Conservation (phyloP, 2,113 vertebrate genomes). For the Fulmarus glacialis region DNA sequence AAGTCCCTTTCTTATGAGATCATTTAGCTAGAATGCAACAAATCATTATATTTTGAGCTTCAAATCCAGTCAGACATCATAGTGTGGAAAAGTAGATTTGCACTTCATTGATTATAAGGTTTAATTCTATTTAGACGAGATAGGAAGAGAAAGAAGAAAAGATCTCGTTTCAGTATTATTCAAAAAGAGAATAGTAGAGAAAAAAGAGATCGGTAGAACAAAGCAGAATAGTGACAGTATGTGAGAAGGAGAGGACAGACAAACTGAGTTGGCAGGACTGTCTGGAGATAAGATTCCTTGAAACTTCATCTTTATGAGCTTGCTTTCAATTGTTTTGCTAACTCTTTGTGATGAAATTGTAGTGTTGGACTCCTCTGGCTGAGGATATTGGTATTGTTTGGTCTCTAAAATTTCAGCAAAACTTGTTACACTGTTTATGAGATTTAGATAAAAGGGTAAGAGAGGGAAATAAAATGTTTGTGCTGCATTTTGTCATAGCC, state of each 20-base stretch:
- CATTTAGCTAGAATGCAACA: not conserved
- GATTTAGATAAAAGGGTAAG: not conserved
- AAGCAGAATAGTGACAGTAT: not conserved
- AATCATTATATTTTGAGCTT: not conserved
- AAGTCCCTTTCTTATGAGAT: not conserved
- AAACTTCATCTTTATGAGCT: not conserved
- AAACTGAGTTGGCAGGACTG: not conserved
- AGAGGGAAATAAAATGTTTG: not conserved
- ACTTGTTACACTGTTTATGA: not conserved
- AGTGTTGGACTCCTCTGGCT: not conserved
- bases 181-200: not conserved
- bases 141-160: conserved; percentile 5
- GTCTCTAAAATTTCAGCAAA: not conserved
- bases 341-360: not conserved
- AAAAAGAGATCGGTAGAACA: not conserved
- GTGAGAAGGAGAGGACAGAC: not conserved
- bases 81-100: not conserved
- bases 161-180: not conserved
- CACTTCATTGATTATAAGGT: not conserved
- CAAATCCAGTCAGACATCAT: not conserved
- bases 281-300: not conserved
- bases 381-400: not conserved
- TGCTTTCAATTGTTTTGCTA: not conserved
- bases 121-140: not conserved
- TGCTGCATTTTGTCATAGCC: not conserved